Base-by-base conservation (phyloP, 2,888 invertebrate species). In the Serrognathus titanus region DNA sequence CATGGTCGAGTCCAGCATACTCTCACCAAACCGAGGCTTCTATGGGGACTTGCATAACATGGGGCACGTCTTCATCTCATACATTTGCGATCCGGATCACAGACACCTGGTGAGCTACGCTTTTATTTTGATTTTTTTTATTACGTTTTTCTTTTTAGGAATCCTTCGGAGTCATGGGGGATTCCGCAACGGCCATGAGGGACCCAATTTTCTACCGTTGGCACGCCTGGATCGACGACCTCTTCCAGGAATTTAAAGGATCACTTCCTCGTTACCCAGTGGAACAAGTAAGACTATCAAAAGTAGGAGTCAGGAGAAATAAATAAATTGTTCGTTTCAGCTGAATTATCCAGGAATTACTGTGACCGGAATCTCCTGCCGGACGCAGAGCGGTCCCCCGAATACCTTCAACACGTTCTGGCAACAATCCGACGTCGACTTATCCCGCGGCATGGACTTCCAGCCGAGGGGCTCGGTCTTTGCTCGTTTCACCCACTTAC, bases 131-230 rank as follows among this genome's bases (percentile, higher is more conserved):
- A 0, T 52, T 8, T 11, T 31, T 54, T 6, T 38, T 38, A n/a
- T n/a, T n/a, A n/a, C n/a, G n/a, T 9, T 31, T 55, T 49, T 12
- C 47, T n/a, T 55, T 65, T 41, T 70, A 91, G 87, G 92, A 93
- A 77, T 83, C 84, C 48, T 89, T 89, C 68, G 87, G 89, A 40
- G 88, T 91, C 31, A 92, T 93, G 84, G 92, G 91, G 0, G 92
- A 92, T 70, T 85, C 89, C 0, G 84, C 90, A 0, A 92, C 92
- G 0, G 90, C 92, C 0, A 92, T 93, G 92, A 81, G 93, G 1
- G 94, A 94, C 77, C 92, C 93, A 0, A 78, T 89, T 12, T 93
- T 93, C 81, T 93, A 92, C 79, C 85, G 90, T 71, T 92, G 89
- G 90, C 93, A 94, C 70, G 83, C 88, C 0, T 88, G 85, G 71